A percentile compares a stretch with the other conserved stretches of the same genome.
phyloP scores from a whole-genome alignment of 2,888 invertebrate species.

The Agrochola circellaris region DNA sequence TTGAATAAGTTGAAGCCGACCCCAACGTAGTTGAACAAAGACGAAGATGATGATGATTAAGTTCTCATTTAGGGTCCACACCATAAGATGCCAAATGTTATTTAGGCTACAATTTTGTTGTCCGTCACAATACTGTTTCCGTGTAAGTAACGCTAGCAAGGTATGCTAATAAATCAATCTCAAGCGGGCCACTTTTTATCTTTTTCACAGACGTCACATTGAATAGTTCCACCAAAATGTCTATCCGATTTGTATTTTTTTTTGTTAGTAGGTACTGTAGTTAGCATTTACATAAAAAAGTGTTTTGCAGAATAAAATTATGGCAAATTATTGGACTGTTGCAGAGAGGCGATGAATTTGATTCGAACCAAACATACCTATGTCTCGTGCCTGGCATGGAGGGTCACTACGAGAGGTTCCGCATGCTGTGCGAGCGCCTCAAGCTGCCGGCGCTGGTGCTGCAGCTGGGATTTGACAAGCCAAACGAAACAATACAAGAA shows the following conservation, averaged over 20 bases:
- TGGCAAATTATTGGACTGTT: background rate
- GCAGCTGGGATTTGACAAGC: slow-evolving; percentile 73
- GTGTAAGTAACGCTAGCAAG: background rate
- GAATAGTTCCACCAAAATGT: background rate
- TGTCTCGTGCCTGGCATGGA: slow-evolving; percentile 77
- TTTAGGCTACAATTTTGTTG: background rate
- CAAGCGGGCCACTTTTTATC: background rate
- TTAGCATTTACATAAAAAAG: background rate
- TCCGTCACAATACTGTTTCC: too few species aligned
- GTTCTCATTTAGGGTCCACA: background rate
- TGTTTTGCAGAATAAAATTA: background rate
- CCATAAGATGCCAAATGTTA: background rate
- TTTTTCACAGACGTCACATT: background rate
- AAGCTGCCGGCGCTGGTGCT: slow-evolving; percentile 74
- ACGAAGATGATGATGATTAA: background rate
- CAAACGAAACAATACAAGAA: slow-evolving; percentile 71
- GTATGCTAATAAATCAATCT: background rate
- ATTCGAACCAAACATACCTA: slow-evolving; percentile 55
- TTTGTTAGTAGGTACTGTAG: background rate
- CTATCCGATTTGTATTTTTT: background rate
- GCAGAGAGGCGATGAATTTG: slow-evolving; percentile 45
- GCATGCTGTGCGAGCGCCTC: slow-evolving; percentile 70
- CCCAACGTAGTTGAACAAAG: background rate
- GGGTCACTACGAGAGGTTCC: slow-evolving; percentile 73
- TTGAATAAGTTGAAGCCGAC: background rate